phyloP scores from a whole-genome alignment of 2,888 invertebrate species.

The Tinea trinotella region DNA sequence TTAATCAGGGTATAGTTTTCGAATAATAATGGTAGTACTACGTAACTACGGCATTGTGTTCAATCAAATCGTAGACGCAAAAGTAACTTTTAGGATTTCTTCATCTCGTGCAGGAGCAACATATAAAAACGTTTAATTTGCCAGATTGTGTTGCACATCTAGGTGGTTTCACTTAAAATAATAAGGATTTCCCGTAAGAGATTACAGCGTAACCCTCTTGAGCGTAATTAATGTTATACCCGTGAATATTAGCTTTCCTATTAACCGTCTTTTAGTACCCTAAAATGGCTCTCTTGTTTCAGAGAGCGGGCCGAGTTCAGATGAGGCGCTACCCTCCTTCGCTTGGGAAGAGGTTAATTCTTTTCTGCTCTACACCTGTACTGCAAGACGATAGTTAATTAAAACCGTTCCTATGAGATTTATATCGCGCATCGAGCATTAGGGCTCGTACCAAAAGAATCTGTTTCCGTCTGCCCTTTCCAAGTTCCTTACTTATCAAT shows the following conservation, averaged over 20 bases:
- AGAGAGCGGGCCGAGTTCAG: conserved; percentile 24
- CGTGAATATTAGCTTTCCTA: conserved; percentile 68
- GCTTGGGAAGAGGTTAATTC: conserved; percentile 35
- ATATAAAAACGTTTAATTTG: conserved; percentile 1
- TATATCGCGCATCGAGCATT: conserved; percentile 15
- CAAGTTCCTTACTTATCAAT: no score
- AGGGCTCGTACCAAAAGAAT: conserved; percentile 1
- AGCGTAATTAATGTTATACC: conserved; percentile 64
- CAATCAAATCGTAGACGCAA: not conserved
- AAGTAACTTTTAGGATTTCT: not conserved
- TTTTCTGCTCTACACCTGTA: conserved; percentile 34
- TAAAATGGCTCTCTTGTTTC: conserved; percentile 52
- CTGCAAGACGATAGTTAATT: conserved; percentile 58
- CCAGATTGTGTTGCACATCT: conserved; percentile 21
- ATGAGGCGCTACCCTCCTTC: conserved; percentile 15
- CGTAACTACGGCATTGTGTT: not conserved
- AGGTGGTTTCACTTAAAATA: conserved; percentile 50
- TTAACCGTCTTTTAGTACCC: conserved; percentile 62
- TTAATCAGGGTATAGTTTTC: no score
- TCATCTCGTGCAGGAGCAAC: not conserved
- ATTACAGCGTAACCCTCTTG: conserved; percentile 48
- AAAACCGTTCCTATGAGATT: conserved; percentile 50
- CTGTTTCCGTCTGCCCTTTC: conserved; percentile 12
- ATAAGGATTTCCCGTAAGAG: conserved; percentile 53
- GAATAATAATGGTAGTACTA: no score